Conservation (phyloP, 2,888 invertebrate genomes). For the Synergus gifuensis region DNA sequence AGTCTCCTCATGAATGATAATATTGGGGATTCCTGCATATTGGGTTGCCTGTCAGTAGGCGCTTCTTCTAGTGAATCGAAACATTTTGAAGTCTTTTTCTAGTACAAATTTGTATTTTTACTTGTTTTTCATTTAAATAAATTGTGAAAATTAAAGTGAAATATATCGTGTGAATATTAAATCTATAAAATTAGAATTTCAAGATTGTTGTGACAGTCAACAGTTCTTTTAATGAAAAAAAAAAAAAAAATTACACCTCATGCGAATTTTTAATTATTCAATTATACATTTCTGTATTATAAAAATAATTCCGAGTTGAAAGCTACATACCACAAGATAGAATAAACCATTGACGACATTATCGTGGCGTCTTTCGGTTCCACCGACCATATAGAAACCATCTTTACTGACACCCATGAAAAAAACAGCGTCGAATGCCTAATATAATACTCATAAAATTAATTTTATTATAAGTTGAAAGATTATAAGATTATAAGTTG, state of each 20-base stretch:
- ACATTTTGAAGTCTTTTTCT: background rate
- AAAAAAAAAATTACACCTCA: background rate
- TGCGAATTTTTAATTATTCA: background rate
- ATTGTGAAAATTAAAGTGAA: no score
- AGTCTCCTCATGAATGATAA: background rate
- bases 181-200: background rate
- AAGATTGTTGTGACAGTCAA: background rate
- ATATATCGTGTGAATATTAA: no score
- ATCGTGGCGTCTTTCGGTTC: constrained; percentile 16
- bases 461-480: background rate
- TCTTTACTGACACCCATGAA: constrained; percentile 12
- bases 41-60: background rate
- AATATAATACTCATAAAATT: background rate
- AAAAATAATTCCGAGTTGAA: background rate
- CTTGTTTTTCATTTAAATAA: background rate
- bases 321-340: constrained; percentile 20
- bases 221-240: background rate
- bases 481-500: no score
- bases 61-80: background rate
- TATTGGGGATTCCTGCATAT: background rate
- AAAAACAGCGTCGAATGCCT: constrained; percentile 37
- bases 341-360: constrained; percentile 8
- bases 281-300: background rate
- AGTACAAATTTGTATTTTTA: background rate
- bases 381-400: constrained; percentile 34